phyloP scores from a whole-genome alignment of 2,113 vertebrate species.

The Lonchura striata region DNA sequence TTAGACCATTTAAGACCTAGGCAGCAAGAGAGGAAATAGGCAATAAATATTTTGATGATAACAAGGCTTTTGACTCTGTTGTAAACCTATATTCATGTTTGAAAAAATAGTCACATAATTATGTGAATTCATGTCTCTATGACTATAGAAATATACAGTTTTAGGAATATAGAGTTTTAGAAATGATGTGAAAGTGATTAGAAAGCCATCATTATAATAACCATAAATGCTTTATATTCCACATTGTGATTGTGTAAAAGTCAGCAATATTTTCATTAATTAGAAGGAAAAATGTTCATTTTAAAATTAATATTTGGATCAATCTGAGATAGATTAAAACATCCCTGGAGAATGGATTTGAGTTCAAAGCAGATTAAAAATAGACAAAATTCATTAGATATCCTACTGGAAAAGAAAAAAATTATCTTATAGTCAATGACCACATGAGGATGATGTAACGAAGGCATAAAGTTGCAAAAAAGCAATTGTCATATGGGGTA shows the following conservation, averaged over 20 bases:
- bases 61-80: background rate
- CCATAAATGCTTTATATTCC: background rate
- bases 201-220: background rate
- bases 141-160: background rate
- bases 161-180: background rate
- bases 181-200: background rate
- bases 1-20: background rate
- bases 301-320: background rate
- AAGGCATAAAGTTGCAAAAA: background rate
- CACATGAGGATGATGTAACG: background rate
- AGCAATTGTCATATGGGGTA: fast-evolving
- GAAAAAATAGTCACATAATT: background rate
- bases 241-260: background rate
- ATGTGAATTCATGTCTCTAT: background rate
- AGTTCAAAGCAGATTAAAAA: background rate
- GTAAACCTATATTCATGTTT: background rate
- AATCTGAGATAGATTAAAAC: background rate
- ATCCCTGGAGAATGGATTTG: background rate
- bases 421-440: background rate
- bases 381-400: background rate
- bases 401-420: background rate
- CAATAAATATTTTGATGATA: background rate
- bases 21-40: background rate
- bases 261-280: background rate
- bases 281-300: background rate